These are phyloP conservation scores for Tangara arthus DNA, from an alignment of 2,797 vertebrate species.

Conservation along the genomic window DNA sequence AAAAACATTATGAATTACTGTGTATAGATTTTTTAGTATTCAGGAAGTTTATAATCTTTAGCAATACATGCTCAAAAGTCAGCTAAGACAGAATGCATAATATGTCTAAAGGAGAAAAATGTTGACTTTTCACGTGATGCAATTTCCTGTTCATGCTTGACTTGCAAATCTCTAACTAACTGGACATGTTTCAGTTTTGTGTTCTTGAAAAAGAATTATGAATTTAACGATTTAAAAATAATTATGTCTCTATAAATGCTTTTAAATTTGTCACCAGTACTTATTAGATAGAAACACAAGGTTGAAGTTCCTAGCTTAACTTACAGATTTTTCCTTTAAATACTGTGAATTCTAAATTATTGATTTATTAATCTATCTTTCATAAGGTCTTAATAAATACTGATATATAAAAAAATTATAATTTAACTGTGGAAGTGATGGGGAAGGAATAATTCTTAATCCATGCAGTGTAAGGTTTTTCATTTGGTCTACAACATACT, in stretches of 20 bases:
- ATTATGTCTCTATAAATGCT: background rate
- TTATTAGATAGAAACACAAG: background rate
- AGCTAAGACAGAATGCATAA: background rate
- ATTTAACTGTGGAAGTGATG: background rate
- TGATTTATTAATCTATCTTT: background rate
- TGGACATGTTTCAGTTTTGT: background rate
- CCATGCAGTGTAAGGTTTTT: background rate
- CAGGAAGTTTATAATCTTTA: background rate
- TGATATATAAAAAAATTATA: background rate
- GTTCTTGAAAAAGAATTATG: background rate
- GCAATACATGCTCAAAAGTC: background rate
- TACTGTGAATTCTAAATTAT: conserved; percentile 23
- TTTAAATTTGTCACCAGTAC: background rate
- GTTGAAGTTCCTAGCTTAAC: conserved; percentile 23
- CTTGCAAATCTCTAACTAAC: background rate
- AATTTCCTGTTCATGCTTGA: background rate
- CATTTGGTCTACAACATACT: background rate
- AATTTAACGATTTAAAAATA: background rate
- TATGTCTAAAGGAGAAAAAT: background rate
- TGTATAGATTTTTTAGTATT: background rate
- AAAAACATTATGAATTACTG: background rate
- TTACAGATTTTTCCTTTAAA: conserved; percentile 56
- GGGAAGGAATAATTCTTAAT: background rate
- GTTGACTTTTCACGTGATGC: background rate
- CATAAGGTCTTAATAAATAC: background rate